phyloP scores from a whole-genome alignment of 2,888 invertebrate genomes.

The Cantharis flavilabris region DNA sequence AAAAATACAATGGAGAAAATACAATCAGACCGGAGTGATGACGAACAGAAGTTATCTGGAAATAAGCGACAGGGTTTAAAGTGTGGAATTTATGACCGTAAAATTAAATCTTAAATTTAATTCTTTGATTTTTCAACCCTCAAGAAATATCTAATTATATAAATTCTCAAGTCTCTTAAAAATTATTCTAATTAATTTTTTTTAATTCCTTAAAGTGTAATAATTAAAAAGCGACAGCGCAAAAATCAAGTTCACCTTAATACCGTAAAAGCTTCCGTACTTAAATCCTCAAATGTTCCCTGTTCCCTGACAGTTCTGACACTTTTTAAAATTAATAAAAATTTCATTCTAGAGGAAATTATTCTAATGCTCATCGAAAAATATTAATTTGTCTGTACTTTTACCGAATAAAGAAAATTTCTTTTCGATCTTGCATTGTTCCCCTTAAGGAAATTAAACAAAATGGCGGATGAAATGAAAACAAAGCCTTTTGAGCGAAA shows the following conservation, averaged over 20 bases:
- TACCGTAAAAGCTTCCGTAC: neutral
- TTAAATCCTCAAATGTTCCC: neutral
- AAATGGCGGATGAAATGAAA: neutral
- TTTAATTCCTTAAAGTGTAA: neutral
- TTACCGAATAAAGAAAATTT: neutral
- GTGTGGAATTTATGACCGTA: neutral
- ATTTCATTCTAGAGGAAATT: neutral
- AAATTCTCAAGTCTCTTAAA: neutral
- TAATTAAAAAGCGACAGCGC: neutral
- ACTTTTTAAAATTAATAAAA: neutral
- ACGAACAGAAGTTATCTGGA: neutral
- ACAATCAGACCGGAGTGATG: too few species aligned
- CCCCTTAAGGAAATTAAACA: neutral
- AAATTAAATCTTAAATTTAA: neutral
- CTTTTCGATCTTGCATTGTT: neutral
- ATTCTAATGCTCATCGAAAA: neutral
- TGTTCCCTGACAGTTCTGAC: neutral
- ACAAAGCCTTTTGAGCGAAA: neutral
- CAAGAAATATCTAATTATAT: neutral
- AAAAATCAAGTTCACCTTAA: conserved; percentile 2
- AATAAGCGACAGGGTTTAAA: neutral
- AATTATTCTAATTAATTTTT: neutral
- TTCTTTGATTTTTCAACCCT: neutral
- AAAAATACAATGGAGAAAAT: too few species aligned
- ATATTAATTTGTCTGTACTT: neutral